phyloP scores from a whole-genome alignment of 1,140 invertebrate genomes.

The Brachionus plicatilis region DNA sequence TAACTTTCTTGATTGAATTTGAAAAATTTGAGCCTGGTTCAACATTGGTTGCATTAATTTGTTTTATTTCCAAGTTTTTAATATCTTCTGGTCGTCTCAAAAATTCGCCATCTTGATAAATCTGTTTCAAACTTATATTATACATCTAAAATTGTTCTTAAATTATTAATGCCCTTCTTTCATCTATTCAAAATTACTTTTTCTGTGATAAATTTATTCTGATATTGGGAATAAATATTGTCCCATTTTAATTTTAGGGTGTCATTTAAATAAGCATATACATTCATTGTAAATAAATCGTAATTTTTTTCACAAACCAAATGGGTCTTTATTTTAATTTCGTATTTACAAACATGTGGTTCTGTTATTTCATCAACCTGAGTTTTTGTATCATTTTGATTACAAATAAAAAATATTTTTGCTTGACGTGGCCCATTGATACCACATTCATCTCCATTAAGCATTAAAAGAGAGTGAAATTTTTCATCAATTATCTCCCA shows the following conservation, averaged over 20 bases:
- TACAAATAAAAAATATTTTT: conserved; percentile 11
- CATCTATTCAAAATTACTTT: not conserved
- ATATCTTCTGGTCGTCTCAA: not conserved
- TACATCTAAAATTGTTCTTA: conserved; percentile 16
- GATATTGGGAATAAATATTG: not conserved
- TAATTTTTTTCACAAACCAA: conserved; percentile 11
- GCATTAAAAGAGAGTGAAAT: conserved; percentile 3
- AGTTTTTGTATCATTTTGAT: not conserved
- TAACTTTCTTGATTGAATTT: not conserved
- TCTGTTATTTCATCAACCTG: conserved; percentile 4
- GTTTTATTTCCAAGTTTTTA: not conserved
- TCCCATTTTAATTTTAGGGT: not conserved
- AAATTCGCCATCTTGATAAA: not conserved
- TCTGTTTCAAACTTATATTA: not conserved
- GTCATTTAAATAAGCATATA: conserved; percentile 6
- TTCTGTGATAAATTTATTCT: not conserved
- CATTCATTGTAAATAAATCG: conserved; percentile 6
- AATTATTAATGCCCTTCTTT: not conserved
- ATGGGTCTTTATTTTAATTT: not conserved
- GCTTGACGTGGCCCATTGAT: not conserved
- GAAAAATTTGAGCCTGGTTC: not conserved
- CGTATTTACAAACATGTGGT: conserved; percentile 6
- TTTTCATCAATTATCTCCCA: conserved; percentile 24
- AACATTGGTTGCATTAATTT: not conserved
- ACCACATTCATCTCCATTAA: conserved; percentile 26